Evolutionary conservation across 2,797 vertebrate species (phyloP).

Genomic region (Clangula hyemalis): DNA sequence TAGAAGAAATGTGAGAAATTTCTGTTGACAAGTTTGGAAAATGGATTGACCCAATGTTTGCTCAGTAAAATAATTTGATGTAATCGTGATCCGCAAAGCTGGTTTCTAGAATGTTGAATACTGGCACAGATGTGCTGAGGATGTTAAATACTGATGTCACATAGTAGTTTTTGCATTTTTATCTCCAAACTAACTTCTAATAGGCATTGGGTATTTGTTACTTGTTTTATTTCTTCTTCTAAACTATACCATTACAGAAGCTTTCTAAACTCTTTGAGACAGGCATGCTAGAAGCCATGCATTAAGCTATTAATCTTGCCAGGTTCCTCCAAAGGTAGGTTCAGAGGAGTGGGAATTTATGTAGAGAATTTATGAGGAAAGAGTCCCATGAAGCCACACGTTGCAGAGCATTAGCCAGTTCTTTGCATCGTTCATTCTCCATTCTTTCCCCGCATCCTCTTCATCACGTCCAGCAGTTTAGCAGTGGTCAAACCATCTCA

Average conservation of each 20-base stretch:
- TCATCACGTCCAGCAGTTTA: background rate
- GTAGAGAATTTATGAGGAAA: background rate
- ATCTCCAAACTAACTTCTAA: background rate
- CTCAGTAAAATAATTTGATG: constrained; percentile 31
- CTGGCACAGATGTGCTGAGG: background rate
- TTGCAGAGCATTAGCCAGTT: background rate
- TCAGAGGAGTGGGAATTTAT: background rate
- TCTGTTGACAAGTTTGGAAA: constrained; percentile 10
- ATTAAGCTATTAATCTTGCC: background rate
- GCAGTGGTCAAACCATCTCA: background rate
- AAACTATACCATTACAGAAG: background rate
- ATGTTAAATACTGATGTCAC: background rate
- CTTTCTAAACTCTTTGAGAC: background rate
- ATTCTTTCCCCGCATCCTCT: background rate
- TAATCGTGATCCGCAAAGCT: background rate
- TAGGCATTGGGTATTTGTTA: background rate
- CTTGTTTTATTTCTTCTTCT: background rate
- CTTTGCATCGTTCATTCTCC: background rate
- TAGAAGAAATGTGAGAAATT: constrained; percentile 20
- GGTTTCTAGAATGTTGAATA: background rate
- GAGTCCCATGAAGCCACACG: background rate
- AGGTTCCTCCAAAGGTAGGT: background rate
- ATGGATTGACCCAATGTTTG: constrained; percentile 13
- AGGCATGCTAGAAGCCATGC: background rate
- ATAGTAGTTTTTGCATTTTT: background rate